A percentile compares a stretch with the other conserved stretches of the same genome.
Evolutionary conservation across 2,113 vertebrate species (phyloP).

Genomic region (Dipodomys stephensi): DNA sequence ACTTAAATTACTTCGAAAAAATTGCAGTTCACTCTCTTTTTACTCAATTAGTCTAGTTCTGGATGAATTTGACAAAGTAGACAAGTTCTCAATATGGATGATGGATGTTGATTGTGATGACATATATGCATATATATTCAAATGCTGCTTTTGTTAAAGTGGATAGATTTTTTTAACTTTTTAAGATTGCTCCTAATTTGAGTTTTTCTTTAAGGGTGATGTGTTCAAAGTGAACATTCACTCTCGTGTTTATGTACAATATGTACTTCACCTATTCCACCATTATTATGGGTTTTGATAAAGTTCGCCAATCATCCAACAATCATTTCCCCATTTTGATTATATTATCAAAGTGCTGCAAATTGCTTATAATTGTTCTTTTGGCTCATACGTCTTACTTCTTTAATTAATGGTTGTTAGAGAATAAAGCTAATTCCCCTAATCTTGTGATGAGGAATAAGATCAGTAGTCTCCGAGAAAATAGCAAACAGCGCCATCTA

Average conservation of each 20-base stretch:
- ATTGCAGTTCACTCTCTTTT: not conserved
- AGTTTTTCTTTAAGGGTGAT: not conserved
- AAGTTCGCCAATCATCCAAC: not conserved
- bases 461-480: slow-evolving; percentile 66
- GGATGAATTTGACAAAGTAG: not conserved
- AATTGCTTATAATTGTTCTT: not conserved
- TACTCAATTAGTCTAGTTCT: not conserved
- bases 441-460: slow-evolving; percentile 28
- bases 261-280: slow-evolving; percentile 24
- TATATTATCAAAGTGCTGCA: not conserved
- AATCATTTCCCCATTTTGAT: not conserved
- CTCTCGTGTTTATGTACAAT: slow-evolving; percentile 49
- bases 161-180: not conserved
- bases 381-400: slow-evolving; percentile 55
- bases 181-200: slow-evolving; percentile 7
- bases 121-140: not conserved
- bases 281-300: not conserved
- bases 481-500: slow-evolving; percentile 88
- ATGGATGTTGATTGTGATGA: not conserved
- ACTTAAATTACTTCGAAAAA: slow-evolving; percentile 38
- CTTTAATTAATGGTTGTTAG: slow-evolving; percentile 65
- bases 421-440: slow-evolving; percentile 18
- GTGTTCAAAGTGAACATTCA: not conserved
- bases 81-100: not conserved
- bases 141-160: not conserved